Conservation (phyloP, 2,888 invertebrate genomes). For the Odontomyia ornata region DNA sequence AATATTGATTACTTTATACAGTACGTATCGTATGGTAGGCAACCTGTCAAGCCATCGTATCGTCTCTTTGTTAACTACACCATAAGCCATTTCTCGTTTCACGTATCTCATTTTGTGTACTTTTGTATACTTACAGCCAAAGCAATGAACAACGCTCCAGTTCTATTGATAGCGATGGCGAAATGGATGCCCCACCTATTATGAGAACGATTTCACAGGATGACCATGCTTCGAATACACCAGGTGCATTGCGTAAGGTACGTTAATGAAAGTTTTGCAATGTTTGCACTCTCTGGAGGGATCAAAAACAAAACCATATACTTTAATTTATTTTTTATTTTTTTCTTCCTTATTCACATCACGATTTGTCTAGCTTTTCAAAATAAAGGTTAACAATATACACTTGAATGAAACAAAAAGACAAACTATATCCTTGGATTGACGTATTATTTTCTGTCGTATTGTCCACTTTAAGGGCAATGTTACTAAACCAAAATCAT, state of each 20-base stretch:
- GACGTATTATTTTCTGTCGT: no score
- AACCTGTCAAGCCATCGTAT: not conserved
- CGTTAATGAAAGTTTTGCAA: constrained; percentile 23
- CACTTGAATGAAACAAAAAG: no score
- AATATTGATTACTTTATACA: constrained; percentile 92
- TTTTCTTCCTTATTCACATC: no score
- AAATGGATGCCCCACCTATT: constrained; percentile 66
- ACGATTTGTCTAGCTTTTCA: no score
- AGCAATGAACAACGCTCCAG: constrained; percentile 65
- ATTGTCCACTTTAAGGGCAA: no score
- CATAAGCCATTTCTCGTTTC: not conserved
- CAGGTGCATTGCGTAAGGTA: constrained; percentile 63
- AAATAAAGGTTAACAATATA: no score
- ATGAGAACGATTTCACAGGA: constrained; percentile 73
- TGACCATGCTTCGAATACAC: constrained; percentile 65
- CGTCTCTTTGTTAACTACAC: constrained; percentile 1
- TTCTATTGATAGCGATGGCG: constrained; percentile 67
- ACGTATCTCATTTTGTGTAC: not conserved
- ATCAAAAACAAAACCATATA: no score
- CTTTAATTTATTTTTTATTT: no score
- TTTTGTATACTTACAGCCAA: constrained; percentile 56
- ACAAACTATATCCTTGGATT: no score
- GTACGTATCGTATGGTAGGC: constrained; percentile 65
- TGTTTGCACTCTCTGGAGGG: no score
- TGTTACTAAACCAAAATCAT: no score